Evolutionary conservation across 2,888 invertebrate species (phyloP).

Genomic region (Eurytoma californica): DNA sequence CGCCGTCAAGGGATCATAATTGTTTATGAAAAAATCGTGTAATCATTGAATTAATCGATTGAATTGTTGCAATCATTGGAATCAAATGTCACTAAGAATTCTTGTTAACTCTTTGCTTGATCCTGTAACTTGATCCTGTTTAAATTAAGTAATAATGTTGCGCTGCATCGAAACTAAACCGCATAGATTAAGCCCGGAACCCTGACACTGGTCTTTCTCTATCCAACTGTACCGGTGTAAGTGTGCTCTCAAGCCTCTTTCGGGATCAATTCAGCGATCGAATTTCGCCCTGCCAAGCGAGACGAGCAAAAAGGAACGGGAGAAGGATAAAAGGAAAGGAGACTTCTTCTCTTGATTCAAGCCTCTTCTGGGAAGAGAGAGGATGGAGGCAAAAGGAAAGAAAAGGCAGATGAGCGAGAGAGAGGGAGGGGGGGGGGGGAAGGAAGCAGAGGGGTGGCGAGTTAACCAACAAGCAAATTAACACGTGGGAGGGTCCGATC

Average conservation of each 20-base stretch:
- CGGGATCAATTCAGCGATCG: constrained; percentile 49
- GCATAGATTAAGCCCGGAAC: no score
- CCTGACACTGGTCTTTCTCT: not conserved
- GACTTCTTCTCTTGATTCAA: constrained; percentile 38
- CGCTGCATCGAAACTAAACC: no score
- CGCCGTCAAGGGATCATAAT: no score
- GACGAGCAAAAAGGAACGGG: constrained; percentile 1
- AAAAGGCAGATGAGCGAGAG: constrained; percentile 48
- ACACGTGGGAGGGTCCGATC: constrained; percentile 75
- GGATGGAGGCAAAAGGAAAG: constrained; percentile 45
- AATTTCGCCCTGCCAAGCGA: constrained; percentile 33
- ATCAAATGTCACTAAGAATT: no score
- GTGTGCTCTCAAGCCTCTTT: constrained; percentile 8
- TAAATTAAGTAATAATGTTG: no score
- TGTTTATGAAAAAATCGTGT: no score
- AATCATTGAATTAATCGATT: no score
- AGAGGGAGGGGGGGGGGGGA: constrained; percentile 50
- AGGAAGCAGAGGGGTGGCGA: constrained; percentile 58
- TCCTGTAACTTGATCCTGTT: no score
- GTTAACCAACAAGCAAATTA: constrained; percentile 74
- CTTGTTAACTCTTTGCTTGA: no score
- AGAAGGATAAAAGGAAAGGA: not conserved
- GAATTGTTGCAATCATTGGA: no score
- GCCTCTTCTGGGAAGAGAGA: constrained; percentile 45
- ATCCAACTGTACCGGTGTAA: not conserved